Conservation (phyloP, 2,888 invertebrate genomes). For the Apotomis capreana region DNA sequence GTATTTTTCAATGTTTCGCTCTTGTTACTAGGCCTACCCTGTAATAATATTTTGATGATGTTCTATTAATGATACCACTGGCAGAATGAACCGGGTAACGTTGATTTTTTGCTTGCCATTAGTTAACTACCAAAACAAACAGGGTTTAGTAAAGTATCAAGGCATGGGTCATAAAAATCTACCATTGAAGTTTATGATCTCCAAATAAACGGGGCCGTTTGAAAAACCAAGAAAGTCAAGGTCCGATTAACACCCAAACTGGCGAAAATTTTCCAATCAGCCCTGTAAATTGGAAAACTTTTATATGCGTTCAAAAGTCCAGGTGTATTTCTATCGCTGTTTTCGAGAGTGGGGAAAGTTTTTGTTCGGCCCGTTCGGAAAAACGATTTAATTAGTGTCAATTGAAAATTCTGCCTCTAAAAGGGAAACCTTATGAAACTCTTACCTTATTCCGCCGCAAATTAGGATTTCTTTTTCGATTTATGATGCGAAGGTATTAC, state of each 20-base stretch:
- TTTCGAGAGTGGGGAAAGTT: slow-evolving; percentile 64
- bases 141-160: too few relatives aligned
- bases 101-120: too few relatives aligned
- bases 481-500: not conserved
- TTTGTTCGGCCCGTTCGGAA: slow-evolving; percentile 68
- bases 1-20: too few relatives aligned
- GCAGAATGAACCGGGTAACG: too few relatives aligned
- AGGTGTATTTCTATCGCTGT: slow-evolving; percentile 79
- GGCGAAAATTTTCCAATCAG: slow-evolving; percentile 82
- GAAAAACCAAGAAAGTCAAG: slow-evolving; percentile 73
- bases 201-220: slow-evolving; percentile 63
- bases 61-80: too few relatives aligned
- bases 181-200: slow-evolving; percentile 6
- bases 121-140: too few relatives aligned
- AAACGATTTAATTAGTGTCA: slow-evolving; percentile 69
- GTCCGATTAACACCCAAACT: slow-evolving; percentile 80
- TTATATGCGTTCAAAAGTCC: slow-evolving; percentile 82
- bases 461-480: slow-evolving; percentile 37
- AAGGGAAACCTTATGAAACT: slow-evolving; percentile 49
- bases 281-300: slow-evolving; percentile 83
- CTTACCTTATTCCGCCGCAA: slow-evolving; percentile 46
- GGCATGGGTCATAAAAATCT: not conserved
- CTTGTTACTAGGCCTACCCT: too few relatives aligned
- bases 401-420: slow-evolving; percentile 57
- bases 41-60: too few relatives aligned